A percentile compares a stretch with the other conserved stretches of the same genome.
Evolutionary conservation across 1,140 invertebrate species (phyloP).

Genomic region (Mya arenaria): DNA sequence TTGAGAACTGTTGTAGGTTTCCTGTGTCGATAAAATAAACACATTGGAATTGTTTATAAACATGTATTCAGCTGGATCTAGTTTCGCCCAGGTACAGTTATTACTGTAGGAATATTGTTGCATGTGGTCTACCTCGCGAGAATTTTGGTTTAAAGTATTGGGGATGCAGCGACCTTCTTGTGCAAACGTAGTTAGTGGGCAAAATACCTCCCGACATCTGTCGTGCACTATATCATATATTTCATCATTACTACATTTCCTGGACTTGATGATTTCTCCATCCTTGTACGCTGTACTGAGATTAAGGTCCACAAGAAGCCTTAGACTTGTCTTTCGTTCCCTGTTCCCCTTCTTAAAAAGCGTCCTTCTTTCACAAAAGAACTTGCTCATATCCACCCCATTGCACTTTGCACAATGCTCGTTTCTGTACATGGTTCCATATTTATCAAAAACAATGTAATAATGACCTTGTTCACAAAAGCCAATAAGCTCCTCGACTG

Average conservation of each 20-base stretch:
- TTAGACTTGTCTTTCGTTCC: neutral
- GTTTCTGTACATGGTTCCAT: neutral
- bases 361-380: constrained; percentile 13
- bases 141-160: neutral
- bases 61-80: constrained; percentile 33
- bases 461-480: neutral
- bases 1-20: constrained; percentile 8
- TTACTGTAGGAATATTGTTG: neutral
- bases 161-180: neutral
- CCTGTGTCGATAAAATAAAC: constrained; percentile 1
- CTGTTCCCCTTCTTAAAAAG: neutral
- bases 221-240: no score
- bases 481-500: neutral
- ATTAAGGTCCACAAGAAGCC: neutral
- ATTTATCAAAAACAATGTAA: neutral
- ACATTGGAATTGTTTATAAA: constrained; percentile 33
- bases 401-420: constrained; percentile 14
- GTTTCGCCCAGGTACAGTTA: neutral
- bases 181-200: neutral
- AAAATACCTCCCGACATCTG: no score
- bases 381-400: neutral
- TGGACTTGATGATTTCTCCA: no score
- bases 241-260: neutral
- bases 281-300: neutral
- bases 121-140: neutral